Conservation (phyloP, 2,797 vertebrate species). For the Morelia viridis region DNA sequence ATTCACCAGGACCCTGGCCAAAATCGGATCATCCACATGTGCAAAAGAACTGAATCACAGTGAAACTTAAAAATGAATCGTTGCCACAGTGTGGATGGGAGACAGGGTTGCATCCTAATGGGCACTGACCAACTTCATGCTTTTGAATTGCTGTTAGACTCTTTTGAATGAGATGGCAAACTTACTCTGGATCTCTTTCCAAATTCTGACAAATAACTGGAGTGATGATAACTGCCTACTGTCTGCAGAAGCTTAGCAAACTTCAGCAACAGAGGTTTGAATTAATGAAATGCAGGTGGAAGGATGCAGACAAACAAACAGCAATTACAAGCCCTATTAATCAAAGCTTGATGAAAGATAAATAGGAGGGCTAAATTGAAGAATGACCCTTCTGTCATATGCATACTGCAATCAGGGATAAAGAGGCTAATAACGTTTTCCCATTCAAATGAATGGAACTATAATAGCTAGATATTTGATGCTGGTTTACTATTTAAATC, state of each 20-base stretch:
- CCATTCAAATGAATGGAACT: constrained; percentile 54
- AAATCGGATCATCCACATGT: constrained; percentile 41
- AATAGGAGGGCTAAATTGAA: constrained; percentile 35
- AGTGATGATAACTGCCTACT: constrained; percentile 29
- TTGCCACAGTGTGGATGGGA: constrained; percentile 14
- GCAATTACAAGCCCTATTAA: constrained; percentile 42
- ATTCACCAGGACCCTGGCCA: constrained; percentile 21
- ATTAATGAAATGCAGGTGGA: constrained; percentile 37
- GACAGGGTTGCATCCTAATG: not conserved
- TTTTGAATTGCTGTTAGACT: constrained; percentile 8
- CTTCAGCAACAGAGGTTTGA: constrained; percentile 36
- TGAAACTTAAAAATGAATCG: constrained; percentile 31
- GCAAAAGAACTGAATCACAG: constrained; percentile 15
- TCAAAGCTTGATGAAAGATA: constrained; percentile 49
- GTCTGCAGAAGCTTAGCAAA: constrained; percentile 27
- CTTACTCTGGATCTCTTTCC: constrained; percentile 12
- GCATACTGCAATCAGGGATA: not conserved
- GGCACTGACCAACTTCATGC: constrained; percentile 19
- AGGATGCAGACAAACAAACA: constrained; percentile 46
- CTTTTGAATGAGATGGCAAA: constrained; percentile 30
- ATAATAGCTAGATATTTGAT: constrained; percentile 26
- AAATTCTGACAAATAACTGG: constrained; percentile 33
- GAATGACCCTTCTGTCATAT: not conserved
- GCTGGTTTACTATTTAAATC: constrained; percentile 35
- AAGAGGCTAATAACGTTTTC: not conserved